Conservation (phyloP, 2,888 invertebrate genomes). For the Eupithecia inturbata region DNA sequence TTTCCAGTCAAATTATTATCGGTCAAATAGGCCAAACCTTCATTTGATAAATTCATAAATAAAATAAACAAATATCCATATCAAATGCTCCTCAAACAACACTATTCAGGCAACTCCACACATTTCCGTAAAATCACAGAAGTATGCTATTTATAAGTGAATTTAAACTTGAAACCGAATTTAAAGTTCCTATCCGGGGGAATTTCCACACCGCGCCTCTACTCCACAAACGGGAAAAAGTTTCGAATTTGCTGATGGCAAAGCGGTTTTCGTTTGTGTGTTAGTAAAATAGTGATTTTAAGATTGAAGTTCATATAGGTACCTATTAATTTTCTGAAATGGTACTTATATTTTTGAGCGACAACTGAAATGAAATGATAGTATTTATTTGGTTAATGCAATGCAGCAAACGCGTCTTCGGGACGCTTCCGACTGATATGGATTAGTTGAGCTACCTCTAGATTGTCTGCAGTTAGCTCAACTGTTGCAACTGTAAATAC, state of each 20-base stretch:
- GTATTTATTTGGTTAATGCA: too few species aligned
- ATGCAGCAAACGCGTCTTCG: too few species aligned
- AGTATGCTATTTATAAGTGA: constrained; percentile 50
- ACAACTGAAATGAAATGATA: not conserved
- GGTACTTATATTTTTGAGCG: not conserved
- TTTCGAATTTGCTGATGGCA: constrained; percentile 26
- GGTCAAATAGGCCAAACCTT: not conserved
- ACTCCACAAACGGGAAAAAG: constrained; percentile 23
- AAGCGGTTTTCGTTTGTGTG: constrained; percentile 15
- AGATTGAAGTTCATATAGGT: too few species aligned
- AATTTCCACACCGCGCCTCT: constrained; percentile 43
- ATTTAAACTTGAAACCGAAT: constrained; percentile 55
- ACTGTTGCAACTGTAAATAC: too few species aligned
- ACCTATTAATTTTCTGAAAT: not conserved
- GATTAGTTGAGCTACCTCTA: too few species aligned
- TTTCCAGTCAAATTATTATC: not conserved
- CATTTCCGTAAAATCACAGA: not conserved
- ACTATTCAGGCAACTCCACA: not conserved
- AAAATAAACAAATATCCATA: not conserved
- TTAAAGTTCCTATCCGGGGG: constrained; percentile 46
- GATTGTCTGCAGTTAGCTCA: too few species aligned
- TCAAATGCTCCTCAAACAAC: not conserved
- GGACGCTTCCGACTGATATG: too few species aligned
- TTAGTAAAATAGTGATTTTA: not conserved
- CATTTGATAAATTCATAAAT: not conserved